phyloP scores from a whole-genome alignment of 2,888 invertebrate genomes.

The Philhelius pedissequus region DNA sequence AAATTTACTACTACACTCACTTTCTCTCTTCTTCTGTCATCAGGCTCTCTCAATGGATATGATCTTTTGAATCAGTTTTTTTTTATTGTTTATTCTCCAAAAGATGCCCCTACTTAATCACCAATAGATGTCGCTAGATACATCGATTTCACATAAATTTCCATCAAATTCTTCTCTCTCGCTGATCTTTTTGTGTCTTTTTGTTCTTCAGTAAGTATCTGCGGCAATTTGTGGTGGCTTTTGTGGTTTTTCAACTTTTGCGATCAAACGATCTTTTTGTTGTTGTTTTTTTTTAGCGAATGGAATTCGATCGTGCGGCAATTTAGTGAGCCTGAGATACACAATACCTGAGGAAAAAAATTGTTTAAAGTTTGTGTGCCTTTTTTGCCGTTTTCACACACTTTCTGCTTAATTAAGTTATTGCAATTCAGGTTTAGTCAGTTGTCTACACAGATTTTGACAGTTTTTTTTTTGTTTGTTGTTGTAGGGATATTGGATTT shows the following conservation, averaged over 20 bases:
- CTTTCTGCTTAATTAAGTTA: slow-evolving; percentile 63
- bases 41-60: neutral
- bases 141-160: slow-evolving; percentile 9
- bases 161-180: neutral
- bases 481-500: neutral
- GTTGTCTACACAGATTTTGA: slow-evolving; percentile 37
- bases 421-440: slow-evolving; percentile 55
- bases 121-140: slow-evolving; percentile 57
- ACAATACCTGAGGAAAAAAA: slow-evolving; percentile 11
- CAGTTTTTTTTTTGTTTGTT: neutral
- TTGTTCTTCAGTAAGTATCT: neutral
- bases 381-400: slow-evolving; percentile 44
- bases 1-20: neutral
- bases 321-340: slow-evolving; percentile 27
- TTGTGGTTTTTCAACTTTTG: slow-evolving; percentile 66
- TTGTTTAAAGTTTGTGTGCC: slow-evolving; percentile 31
- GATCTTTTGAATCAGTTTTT: neutral
- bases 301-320: slow-evolving; percentile 61
- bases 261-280: slow-evolving; percentile 44
- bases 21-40: neutral
- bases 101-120: slow-evolving; percentile 14
- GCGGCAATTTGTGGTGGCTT: slow-evolving; percentile 55
- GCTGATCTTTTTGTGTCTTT: neutral
- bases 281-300: neutral
- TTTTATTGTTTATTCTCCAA: no score